A percentile compares a stretch with the other conserved stretches of the same genome.
Evolutionary conservation across 2,797 vertebrate species (phyloP).

Genomic region (Adelosebastes latens): DNA sequence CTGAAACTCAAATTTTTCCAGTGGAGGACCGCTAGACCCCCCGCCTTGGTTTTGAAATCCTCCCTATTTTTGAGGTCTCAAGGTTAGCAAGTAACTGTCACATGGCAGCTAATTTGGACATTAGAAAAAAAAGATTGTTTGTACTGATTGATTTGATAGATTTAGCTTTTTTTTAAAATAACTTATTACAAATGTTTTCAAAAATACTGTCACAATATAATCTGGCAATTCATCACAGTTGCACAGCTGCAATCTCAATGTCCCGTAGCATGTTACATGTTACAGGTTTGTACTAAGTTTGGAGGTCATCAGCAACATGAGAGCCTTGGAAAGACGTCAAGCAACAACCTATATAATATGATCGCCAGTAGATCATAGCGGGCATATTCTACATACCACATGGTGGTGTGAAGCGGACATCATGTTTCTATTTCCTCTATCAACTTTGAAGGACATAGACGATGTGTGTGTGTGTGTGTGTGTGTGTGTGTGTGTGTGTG

Average conservation of each 20-base stretch:
- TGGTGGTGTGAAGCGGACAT: constrained; percentile 25
- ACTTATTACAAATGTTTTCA: not conserved
- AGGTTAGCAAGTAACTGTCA: too few species aligned
- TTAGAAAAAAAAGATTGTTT: not conserved
- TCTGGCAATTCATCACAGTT: not conserved
- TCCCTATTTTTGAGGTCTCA: too few species aligned
- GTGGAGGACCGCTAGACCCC: accelerated
- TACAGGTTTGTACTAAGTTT: not conserved
- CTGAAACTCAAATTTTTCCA: accelerated
- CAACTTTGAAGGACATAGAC: constrained; percentile 43
- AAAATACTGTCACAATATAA: not conserved
- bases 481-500: not conserved
- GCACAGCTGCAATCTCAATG: not conserved
- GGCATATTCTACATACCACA: constrained; percentile 51
- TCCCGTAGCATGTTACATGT: not conserved
- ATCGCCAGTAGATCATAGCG: constrained; percentile 34
- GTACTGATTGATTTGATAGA: not conserved
- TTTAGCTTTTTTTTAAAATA: not conserved
- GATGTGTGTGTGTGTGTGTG: constrained; percentile 10
- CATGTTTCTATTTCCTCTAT: constrained; percentile 44
- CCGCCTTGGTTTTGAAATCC: accelerated
- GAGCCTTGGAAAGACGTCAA: not conserved
- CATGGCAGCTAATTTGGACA: too few species aligned
- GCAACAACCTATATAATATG: constrained; percentile 15
- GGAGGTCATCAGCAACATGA: constrained; percentile 5